Conservation (phyloP, 1,140 invertebrate genomes). For the Aphis craccivora region DNA sequence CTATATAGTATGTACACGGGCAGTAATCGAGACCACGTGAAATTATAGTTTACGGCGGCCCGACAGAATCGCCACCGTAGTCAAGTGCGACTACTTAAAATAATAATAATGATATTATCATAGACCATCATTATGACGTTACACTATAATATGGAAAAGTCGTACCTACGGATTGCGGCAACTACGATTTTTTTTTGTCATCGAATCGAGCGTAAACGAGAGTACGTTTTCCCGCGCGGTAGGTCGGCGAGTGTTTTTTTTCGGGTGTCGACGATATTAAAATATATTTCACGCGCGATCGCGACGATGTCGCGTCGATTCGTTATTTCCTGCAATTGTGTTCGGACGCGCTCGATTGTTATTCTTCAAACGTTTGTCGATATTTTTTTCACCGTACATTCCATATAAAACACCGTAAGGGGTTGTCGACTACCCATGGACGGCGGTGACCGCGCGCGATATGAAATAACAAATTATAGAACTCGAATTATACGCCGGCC, state of each 20-base stretch:
- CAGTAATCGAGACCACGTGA: not conserved
- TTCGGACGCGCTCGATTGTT: not conserved
- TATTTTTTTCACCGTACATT: not conserved
- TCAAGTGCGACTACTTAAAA: not conserved
- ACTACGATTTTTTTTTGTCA: not conserved
- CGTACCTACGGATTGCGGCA: not conserved
- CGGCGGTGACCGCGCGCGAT: not conserved
- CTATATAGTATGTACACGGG: not conserved
- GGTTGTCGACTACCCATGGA: not conserved
- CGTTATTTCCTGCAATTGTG: not conserved
- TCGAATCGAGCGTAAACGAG: not conserved
- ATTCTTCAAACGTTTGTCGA: not conserved
- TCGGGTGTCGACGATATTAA: not conserved
- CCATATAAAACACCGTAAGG: not conserved
- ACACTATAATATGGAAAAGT: not conserved
- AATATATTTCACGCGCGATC: not conserved
- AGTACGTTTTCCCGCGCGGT: too few relatives aligned
- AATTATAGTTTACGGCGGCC: not conserved
- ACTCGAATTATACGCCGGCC: not conserved
- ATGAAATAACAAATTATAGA: not conserved
- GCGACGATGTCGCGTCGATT: not conserved
- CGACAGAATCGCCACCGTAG: not conserved
- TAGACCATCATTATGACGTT: not conserved
- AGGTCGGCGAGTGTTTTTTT: not conserved
- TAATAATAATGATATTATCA: not conserved